phyloP scores from a whole-genome alignment of 2,888 invertebrate species.

The Lobophora halterata region DNA sequence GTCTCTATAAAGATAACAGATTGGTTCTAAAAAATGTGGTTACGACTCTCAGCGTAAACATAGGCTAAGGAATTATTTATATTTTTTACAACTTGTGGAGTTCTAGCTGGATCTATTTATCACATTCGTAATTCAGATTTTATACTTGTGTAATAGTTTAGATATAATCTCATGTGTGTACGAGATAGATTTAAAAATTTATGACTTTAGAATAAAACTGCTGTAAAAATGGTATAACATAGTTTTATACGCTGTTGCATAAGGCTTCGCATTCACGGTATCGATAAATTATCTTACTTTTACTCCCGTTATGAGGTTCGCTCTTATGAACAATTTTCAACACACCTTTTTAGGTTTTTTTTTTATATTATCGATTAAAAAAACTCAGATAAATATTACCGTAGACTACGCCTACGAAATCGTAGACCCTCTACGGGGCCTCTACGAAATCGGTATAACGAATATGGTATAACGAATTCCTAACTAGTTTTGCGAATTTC shows the following conservation, averaged over 20 bases:
- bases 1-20: slow-evolving; percentile 34
- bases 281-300: too few relatives aligned
- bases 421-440: slow-evolving; percentile 22
- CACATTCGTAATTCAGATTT: slow-evolving; percentile 9
- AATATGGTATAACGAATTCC: background rate
- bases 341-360: too few relatives aligned
- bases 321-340: too few relatives aligned
- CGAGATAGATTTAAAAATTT: background rate
- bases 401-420: too few relatives aligned
- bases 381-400: too few relatives aligned
- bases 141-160: slow-evolving; percentile 6
- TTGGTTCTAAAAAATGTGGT: slow-evolving; percentile 29
- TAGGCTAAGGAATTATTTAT: slow-evolving; percentile 11
- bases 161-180: background rate
- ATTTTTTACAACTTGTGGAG: slow-evolving; percentile 11
- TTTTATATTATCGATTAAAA: too few relatives aligned
- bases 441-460: slow-evolving; percentile 14
- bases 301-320: too few relatives aligned
- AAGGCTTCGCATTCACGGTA: too few relatives aligned
- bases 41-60: slow-evolving; percentile 22
- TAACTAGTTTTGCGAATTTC: too few relatives aligned
- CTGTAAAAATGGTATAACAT: too few relatives aligned
- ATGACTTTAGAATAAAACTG: too few relatives aligned
- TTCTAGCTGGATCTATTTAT: slow-evolving; percentile 16
- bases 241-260: too few relatives aligned